Evolutionary conservation across 1,140 invertebrate genomes (phyloP).

Genomic region (Temnothorax curvispinosus): DNA sequence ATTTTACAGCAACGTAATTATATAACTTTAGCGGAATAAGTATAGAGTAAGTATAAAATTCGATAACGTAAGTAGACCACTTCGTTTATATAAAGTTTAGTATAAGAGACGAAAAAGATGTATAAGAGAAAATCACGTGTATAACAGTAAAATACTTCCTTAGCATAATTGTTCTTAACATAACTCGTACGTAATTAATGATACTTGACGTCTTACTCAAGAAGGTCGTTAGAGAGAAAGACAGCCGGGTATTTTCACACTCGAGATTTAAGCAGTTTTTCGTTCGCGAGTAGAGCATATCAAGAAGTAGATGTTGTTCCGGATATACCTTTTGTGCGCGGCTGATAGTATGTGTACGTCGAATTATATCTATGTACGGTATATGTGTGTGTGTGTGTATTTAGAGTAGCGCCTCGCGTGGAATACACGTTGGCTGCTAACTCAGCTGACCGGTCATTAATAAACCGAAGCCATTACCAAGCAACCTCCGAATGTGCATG

Average conservation of each 20-base stretch:
- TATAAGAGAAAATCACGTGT: neutral
- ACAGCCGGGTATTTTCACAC: slow-evolving; percentile 57
- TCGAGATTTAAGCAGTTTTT: slow-evolving; percentile 59
- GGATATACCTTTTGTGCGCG: slow-evolving; percentile 37
- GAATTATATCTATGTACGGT: slow-evolving; percentile 37
- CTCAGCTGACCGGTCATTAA: slow-evolving; percentile 85
- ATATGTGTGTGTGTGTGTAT: slow-evolving; percentile 32
- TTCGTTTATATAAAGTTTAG: neutral
- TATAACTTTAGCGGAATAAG: neutral
- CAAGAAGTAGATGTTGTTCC: slow-evolving; percentile 49
- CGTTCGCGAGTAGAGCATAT: slow-evolving; percentile 28
- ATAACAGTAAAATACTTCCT: neutral
- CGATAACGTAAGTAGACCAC: too few species aligned
- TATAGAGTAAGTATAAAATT: neutral
- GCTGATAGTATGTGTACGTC: neutral
- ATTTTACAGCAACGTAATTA: slow-evolving; percentile 2
- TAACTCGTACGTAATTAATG: slow-evolving; percentile 24
- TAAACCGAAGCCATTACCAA: slow-evolving; percentile 85
- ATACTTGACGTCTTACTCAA: slow-evolving; percentile 33
- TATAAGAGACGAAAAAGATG: neutral
- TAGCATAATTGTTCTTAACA: neutral
- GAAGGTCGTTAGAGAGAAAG: slow-evolving; percentile 48
- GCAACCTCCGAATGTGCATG: slow-evolving; percentile 81
- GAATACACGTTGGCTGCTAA: slow-evolving; percentile 80
- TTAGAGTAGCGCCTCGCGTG: slow-evolving; percentile 75